Base-by-base conservation (phyloP, 2,888 invertebrate species). In the Limnephilus rhombicus region DNA sequence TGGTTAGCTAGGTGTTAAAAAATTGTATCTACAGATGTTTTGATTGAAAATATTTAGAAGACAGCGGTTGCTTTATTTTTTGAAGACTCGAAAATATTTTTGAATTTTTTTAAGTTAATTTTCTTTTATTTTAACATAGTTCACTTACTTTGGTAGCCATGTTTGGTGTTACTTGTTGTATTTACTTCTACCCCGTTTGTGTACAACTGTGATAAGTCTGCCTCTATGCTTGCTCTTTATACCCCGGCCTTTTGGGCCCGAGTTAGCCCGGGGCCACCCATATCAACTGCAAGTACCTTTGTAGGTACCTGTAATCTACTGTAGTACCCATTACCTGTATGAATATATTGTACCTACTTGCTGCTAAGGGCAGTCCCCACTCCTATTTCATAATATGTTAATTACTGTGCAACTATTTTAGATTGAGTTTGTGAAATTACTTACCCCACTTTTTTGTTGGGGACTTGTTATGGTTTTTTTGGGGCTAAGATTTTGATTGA, bases 141-240 rank as follows among this genome's bases (percentile, higher is more conserved):
- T 9, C 37, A 85, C 91, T 89, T 31, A 91, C 91, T 89, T 91
- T 91, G 83, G 89, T 81, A 68, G 91, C 91, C 91, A 91, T 91
- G 85, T 91, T 29, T n/a, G 7, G n/a, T 37, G n/a, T 86, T 86
- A 49, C 29, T 86, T 83, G 37, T 83, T 34, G 34, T 83, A 41
- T 34, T 83, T 37, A 37, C 18, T 37, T 83, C 37, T 83, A 83
- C 37, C 83, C 83, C 37, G 83, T 83, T 37, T 83, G 18, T 83
- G 37, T 11, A 31, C 83, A 83, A 31, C 83, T 83, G 37, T 83
- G 37, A 37, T 37, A 24, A 31, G 18, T 34, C 37, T 24, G 37
- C 1, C 83, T 83, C 9, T 83, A 4, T 3, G 5, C 45, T n/a
- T 24, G 86, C 85, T 86, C 13, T 86, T 86, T 86, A 86, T 86